phyloP scores from a whole-genome alignment of 2,888 invertebrate genomes.

The Panzeria rudis region DNA sequence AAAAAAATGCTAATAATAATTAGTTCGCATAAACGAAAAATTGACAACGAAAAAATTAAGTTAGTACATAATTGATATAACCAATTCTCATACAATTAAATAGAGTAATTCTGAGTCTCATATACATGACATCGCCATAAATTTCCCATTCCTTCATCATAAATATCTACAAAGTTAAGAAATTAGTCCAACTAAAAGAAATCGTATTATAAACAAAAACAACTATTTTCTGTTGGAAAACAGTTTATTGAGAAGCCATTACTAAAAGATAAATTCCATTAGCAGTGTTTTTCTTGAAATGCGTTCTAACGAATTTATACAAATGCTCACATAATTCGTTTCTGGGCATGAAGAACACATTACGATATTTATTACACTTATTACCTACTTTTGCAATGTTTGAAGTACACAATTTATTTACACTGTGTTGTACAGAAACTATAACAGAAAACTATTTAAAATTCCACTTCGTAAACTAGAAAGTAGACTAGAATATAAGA shows the following conservation, averaged over 20 bases:
- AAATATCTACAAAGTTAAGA: neutral
- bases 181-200: neutral
- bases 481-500: slow-evolving; percentile 49
- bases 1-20: too few species aligned
- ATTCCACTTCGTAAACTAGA: slow-evolving; percentile 66
- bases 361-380: slow-evolving; percentile 71
- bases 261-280: slow-evolving; percentile 61
- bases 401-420: slow-evolving; percentile 68
- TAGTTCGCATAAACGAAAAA: too few species aligned
- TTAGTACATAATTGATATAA: too few species aligned
- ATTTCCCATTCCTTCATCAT: neutral
- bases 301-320: slow-evolving; percentile 46
- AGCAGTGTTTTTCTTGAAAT: slow-evolving; percentile 30
- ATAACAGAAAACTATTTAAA: slow-evolving; percentile 66
- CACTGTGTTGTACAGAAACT: slow-evolving; percentile 58
- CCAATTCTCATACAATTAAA: too few species aligned
- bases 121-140: neutral
- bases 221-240: neutral
- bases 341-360: slow-evolving; percentile 46
- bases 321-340: slow-evolving; percentile 43
- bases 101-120: too few species aligned
- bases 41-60: too few species aligned
- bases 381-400: slow-evolving; percentile 69
- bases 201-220: neutral
- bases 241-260: slow-evolving; percentile 57